Conservation (phyloP, 2,797 vertebrate species). For the Allobates femoralis region DNA sequence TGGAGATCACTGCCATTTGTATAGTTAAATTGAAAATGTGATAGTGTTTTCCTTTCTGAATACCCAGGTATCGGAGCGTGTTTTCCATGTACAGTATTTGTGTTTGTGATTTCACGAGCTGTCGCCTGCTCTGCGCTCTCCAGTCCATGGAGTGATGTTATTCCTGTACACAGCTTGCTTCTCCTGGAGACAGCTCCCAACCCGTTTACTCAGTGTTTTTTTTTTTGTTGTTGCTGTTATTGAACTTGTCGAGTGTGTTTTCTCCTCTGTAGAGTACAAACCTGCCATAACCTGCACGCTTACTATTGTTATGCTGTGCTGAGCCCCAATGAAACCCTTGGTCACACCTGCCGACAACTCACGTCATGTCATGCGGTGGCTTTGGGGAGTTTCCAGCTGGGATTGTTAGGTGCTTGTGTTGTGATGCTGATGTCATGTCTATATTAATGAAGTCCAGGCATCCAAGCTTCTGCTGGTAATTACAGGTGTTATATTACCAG, state of each 20-base stretch:
- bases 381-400: constrained; percentile 24
- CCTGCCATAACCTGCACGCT: constrained; percentile 42
- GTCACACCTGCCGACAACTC: constrained; percentile 14
- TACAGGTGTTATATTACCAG: constrained; percentile 36
- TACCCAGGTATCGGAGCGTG: not conserved
- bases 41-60: constrained; percentile 15
- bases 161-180: constrained; percentile 35
- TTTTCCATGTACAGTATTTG: constrained; percentile 21
- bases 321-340: not conserved
- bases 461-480: constrained; percentile 33
- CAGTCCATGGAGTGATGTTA: constrained; percentile 17
- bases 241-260: constrained; percentile 46
- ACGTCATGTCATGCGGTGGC: constrained; percentile 3
- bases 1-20: constrained; percentile 41
- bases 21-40: constrained; percentile 40
- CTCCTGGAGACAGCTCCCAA: constrained; percentile 39
- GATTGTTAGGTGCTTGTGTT: constrained; percentile 24
- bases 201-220: constrained; percentile 50
- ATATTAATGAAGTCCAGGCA: not conserved
- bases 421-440: constrained; percentile 52
- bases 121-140: constrained; percentile 34
- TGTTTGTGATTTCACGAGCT: constrained; percentile 53
- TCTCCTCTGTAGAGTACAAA: not conserved
- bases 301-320: constrained; percentile 33
- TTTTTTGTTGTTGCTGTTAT: constrained; percentile 7